Evolutionary conservation across 2,113 vertebrate genomes (phyloP).

Genomic region (Larimichthys polyactis): DNA sequence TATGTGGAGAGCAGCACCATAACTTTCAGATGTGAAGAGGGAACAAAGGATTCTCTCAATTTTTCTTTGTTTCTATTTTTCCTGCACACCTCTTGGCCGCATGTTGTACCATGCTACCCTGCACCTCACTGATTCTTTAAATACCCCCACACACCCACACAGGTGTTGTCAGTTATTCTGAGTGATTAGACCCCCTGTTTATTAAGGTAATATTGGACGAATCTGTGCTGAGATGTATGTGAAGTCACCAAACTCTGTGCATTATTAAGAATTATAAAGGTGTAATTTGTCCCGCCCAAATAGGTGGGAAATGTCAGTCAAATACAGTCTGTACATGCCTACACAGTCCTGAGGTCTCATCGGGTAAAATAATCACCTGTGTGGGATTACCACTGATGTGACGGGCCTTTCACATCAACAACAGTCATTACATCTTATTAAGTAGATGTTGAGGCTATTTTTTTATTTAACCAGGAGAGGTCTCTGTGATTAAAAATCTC

Average conservation of each 20-base stretch:
- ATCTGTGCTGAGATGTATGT: not conserved
- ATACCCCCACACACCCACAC: not conserved
- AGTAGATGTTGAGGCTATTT: no score
- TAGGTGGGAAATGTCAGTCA: slow-evolving; percentile 1
- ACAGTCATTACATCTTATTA: not conserved
- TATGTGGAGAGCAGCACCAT: no score
- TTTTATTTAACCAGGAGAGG: no score
- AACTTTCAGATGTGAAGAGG: no score
- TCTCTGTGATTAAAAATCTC: no score
- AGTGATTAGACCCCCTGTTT: not conserved
- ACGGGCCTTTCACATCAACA: not conserved
- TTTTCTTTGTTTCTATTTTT: no score
- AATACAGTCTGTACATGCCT: not conserved
- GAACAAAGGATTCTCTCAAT: no score
- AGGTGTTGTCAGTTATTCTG: slow-evolving; percentile 15
- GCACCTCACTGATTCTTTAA: not conserved
- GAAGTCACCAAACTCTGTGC: slow-evolving; percentile 2
- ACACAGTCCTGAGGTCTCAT: not conserved
- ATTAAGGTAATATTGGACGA: no score
- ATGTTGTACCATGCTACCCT: no score
- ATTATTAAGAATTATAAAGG: slow-evolving; percentile 2
- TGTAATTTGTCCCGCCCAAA: not conserved
- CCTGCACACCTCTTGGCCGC: no score
- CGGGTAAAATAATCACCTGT: not conserved
- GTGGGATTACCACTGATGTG: not conserved